Base-by-base conservation (phyloP, 2,113 vertebrate genomes). In the human (Homo sapiens) region DNA sequence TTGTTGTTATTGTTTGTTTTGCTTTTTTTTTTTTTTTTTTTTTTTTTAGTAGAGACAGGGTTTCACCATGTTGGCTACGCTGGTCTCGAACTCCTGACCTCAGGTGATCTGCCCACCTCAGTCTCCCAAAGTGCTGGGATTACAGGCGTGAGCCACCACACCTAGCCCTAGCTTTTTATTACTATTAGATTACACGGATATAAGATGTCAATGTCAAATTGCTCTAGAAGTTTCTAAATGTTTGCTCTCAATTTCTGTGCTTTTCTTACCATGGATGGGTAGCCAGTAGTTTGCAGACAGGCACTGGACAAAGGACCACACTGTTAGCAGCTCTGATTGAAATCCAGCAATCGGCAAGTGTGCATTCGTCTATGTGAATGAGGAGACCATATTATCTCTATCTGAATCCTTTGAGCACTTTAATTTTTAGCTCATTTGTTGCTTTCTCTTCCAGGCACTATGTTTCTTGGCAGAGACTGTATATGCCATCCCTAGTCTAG, bases 221-320 rank as follows among this genome's bases (percentile, higher is more conserved):
- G 48, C 30, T 57, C 0, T 11, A 6, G n/a, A 75, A 12, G 70
- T 68, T 57, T 90, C 48, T 61, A 68, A 52, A 79, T 22, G 12
- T 40, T 23, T 16, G 22, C 20, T 68, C 17, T 72, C 22, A 1
- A 50, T n/a, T 13, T 95, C 55, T 66, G 57, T 38, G 25, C 43
- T 30, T 52, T 35, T 66, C 66, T 52, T 18, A 5, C 18, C 12
- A 22, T 0, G 0, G 22, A 38, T 1, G 0, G 4, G 25, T 23
- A 55, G 32, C 45, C 22, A 30, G 35, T 8, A 61, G 6, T 72
- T 2, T 43, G 32, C 43, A 50, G 55, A 52, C 5, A n/a, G 35
- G 7, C 27, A 40, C 6, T 10, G 6, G 16, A 70, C 11, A 6
- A 35, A 1, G 4, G 35, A 8, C 17, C 43, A 38, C 30, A 6